These are phyloP conservation scores for Syrrhaptes paradoxus DNA, from an alignment of 2,113 vertebrate genomes.

Conservation along the genomic window DNA sequence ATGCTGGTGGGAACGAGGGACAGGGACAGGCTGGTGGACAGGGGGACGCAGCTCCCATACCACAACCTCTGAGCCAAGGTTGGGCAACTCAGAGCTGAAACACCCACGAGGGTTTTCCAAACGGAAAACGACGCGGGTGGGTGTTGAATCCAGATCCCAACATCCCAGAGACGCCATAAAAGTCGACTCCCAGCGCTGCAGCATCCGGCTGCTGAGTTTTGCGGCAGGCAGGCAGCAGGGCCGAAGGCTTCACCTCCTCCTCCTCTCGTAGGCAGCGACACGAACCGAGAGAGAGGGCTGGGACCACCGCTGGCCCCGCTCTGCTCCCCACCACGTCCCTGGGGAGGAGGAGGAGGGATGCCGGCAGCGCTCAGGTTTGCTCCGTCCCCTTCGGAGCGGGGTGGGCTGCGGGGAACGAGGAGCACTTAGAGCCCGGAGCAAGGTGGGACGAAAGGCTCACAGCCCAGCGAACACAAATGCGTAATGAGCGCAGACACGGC, in stretches of 20 bases:
- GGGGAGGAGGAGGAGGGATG: background rate
- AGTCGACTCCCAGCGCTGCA: too few relatives aligned
- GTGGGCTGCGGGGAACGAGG: background rate
- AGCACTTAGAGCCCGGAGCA: constrained; percentile 14
- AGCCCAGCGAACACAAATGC: constrained; percentile 19
- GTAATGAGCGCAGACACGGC: background rate
- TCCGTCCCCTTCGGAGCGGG: background rate
- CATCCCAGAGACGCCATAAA: too few relatives aligned
- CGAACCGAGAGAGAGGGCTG: background rate
- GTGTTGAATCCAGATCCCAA: too few relatives aligned
- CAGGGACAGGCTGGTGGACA: too few relatives aligned
- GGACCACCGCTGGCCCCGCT: background rate
- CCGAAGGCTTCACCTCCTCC: accelerated
- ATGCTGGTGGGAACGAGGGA: background rate
- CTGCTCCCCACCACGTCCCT: background rate
- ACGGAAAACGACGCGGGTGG: too few relatives aligned
- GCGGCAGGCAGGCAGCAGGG: background rate
- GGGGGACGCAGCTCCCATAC: background rate
- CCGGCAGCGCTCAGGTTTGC: background rate
- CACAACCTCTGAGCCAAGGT: too few relatives aligned
- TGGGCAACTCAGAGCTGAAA: too few relatives aligned
- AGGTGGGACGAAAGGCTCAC: background rate
- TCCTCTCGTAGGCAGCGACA: background rate
- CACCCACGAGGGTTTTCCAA: too few relatives aligned
- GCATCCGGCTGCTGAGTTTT: background rate